These are phyloP conservation scores for Aphaenogaster floridana DNA, from an alignment of 1,140 invertebrate species.

Conservation along the genomic window DNA sequence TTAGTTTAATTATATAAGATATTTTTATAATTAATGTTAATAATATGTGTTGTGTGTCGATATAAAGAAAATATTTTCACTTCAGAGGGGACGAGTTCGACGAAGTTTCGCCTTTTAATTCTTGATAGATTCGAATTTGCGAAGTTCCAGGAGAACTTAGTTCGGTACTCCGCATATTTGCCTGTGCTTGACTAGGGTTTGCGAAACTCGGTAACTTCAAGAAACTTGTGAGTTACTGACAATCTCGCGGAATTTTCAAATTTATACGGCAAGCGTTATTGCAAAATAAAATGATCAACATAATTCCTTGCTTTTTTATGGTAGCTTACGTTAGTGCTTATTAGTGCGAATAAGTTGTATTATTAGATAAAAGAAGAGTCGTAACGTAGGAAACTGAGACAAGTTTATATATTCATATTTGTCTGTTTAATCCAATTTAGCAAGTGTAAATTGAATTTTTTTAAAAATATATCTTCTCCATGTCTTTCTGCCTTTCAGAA, in stretches of 20 bases:
- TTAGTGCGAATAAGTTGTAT: neutral
- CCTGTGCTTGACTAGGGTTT: constrained; percentile 53
- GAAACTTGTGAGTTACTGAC: constrained; percentile 58
- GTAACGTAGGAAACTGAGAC: neutral
- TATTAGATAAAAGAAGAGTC: neutral
- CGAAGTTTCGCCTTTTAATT: constrained; percentile 57
- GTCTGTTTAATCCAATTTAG: neutral
- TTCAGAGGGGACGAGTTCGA: neutral
- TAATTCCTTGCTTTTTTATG: constrained; percentile 14
- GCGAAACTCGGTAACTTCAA: constrained; percentile 54
- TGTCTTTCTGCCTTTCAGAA: neutral
- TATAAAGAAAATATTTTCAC: constrained; percentile 11
- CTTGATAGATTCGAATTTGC: constrained; percentile 57
- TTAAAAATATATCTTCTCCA: neutral
- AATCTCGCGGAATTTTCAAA: constrained; percentile 59
- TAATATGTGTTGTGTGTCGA: neutral
- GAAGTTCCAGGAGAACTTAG: constrained; percentile 48
- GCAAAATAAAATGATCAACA: constrained; percentile 48
- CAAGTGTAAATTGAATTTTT: neutral
- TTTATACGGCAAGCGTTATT: constrained; percentile 49
- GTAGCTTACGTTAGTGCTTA: neutral
- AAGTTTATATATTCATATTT: neutral
- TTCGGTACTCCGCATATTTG: constrained; percentile 56
- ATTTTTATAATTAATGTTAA: neutral
- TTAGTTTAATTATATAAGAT: neutral